Evolutionary conservation across 2,888 invertebrate species (phyloP), one percentile per base, ranked within the genome.

Genomic region (Amitus sp.): DNA sequence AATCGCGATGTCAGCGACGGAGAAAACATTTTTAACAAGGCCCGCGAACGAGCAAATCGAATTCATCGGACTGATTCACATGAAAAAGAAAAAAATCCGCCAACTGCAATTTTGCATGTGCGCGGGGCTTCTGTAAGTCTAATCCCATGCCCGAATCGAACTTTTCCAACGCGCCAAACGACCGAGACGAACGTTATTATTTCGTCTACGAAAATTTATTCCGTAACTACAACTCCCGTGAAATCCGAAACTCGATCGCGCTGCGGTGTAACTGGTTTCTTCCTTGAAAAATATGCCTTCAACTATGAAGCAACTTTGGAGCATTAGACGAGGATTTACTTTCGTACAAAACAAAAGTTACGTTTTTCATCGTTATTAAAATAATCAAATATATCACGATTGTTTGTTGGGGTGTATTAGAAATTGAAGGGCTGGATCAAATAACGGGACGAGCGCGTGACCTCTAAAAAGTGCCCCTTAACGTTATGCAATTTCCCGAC

Each of bases 71-170:
- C 75, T 84, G 3, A 77, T 84, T 27, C 79, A 85, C 30, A 80
- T 80, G 10, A 82, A 84, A 42, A 81, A 82, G 40, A 77, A 76
- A 7, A 82, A 82, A 70, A 77, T 86, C 65, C 82, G 83, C 46
- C 86, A 86, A 72, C 88, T 90, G 73, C 91, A 92, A 72, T 92
- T 91, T 75, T 90, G 89, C 67, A 82, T 92, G 40, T 90, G 90
- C 71, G 85, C 88, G 2, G 84, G 86, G 7, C 80, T 92, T 54
- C 79, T 92, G 93, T 93, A 82, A 89, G 91, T 87, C 50, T 9
- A 12, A 3, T 12, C 43, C 30, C 33, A 37, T 48, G 9, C 19
- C 10, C n/a, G n/a, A n/a, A n/a, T n/a, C n/a, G n/a, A n/a, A n/a
- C n/a, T n/a, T n/a, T n/a, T n/a, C n/a, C n/a, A n/a, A n/a, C n/a